Evolutionary conservation across 2,113 vertebrate genomes (phyloP).

Genomic region (Peromyscus leucopus): DNA sequence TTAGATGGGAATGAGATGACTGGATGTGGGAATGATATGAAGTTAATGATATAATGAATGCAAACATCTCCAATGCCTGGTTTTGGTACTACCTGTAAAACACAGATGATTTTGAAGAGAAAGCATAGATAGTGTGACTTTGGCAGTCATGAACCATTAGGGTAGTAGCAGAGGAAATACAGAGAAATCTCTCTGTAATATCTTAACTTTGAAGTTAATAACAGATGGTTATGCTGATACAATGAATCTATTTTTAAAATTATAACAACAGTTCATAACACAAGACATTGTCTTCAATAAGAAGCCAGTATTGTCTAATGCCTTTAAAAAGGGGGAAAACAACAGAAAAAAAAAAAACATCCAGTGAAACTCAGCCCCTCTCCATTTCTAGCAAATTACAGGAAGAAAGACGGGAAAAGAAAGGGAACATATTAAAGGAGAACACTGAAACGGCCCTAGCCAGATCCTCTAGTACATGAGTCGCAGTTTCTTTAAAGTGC

Average conservation of each 20-base stretch:
- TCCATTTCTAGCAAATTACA: background rate
- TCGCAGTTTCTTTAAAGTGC: background rate
- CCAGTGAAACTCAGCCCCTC: background rate
- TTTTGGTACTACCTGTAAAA: slow-evolving; percentile 34
- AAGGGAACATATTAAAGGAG: background rate
- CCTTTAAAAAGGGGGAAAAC: background rate
- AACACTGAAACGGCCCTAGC: background rate
- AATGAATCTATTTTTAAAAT: slow-evolving; percentile 36
- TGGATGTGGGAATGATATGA: background rate
- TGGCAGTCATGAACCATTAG: background rate
- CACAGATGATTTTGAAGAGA: background rate
- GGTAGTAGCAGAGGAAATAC: background rate
- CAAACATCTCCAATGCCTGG: background rate
- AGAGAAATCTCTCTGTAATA: slow-evolving; percentile 8
- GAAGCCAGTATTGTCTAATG: background rate
- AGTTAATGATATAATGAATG: background rate
- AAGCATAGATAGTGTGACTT: background rate
- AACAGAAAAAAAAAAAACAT: background rate
- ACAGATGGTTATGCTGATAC: slow-evolving; percentile 6
- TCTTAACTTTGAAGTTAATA: background rate
- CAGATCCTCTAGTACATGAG: background rate
- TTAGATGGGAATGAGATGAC: background rate
- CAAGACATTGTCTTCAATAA: background rate
- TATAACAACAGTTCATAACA: background rate
- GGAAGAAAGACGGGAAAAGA: background rate